Percentiles rank a stretch among this genome's conserved stretches.
phyloP scores from a whole-genome alignment of 2,797 vertebrate species.

The Pogoniulus pusillus region DNA sequence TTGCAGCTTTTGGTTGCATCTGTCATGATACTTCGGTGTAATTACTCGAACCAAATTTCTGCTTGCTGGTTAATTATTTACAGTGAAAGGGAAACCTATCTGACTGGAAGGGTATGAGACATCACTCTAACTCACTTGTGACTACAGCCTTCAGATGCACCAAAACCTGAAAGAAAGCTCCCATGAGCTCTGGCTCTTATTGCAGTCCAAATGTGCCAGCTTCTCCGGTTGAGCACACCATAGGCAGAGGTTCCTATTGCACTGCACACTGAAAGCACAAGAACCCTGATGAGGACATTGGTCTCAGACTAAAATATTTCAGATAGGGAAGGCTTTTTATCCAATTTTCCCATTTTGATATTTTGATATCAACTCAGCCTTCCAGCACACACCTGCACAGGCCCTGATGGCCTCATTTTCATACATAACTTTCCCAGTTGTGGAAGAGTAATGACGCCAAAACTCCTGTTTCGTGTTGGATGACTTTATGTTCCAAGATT shows the following conservation, averaged over 20 bases:
- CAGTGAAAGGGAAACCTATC: constrained; percentile 28
- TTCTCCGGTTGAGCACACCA: rapidly evolving
- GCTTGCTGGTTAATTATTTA: neutral
- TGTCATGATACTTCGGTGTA: neutral
- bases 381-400: neutral
- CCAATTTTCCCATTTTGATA: neutral
- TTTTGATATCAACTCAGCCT: neutral
- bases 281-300: neutral
- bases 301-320: neutral
- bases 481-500: neutral
- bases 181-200: rapidly evolving
- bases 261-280: rapidly evolving
- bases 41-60: constrained; percentile 31
- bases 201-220: neutral
- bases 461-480: rapidly evolving
- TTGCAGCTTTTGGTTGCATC: constrained; percentile 15
- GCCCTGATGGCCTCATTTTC: neutral
- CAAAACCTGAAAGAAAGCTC: neutral
- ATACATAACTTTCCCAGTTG: rapidly evolving
- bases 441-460: neutral
- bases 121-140: neutral
- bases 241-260: rapidly evolving
- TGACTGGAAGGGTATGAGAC: neutral
- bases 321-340: neutral
- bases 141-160: constrained; percentile 11